Percentiles rank a stretch among this genome's conserved stretches.
Evolutionary conservation across 2,888 invertebrate species (phyloP).

Genomic region (Hypomecis atomaria): DNA sequence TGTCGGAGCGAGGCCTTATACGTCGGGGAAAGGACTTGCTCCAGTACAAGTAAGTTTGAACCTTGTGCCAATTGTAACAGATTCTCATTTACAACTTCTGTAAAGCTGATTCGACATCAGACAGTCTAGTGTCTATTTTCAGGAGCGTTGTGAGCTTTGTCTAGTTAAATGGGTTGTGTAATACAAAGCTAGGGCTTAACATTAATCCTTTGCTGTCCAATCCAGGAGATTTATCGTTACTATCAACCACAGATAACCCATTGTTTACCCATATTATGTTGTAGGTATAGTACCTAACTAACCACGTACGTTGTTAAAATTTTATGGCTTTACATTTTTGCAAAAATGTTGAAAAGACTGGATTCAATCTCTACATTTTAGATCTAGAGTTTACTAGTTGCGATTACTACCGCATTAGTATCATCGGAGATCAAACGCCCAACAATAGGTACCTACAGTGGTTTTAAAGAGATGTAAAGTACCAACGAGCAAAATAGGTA

Average conservation of each 20-base stretch:
- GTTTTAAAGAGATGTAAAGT: too few species aligned
- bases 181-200: not conserved
- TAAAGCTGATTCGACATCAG: slow-evolving; percentile 3
- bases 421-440: too few species aligned
- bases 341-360: too few species aligned
- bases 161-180: slow-evolving; percentile 11
- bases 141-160: not conserved
- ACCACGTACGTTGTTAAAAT: too few species aligned
- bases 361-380: too few species aligned
- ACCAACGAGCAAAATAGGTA: too few species aligned
- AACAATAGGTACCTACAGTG: too few species aligned
- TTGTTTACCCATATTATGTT: not conserved
- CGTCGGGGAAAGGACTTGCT: slow-evolving; percentile 86
- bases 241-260: slow-evolving; percentile 1
- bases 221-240: slow-evolving; percentile 4
- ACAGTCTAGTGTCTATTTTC: too few species aligned
- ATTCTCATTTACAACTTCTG: slow-evolving; percentile 11
- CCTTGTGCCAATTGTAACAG: slow-evolving; percentile 5
- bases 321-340: too few species aligned
- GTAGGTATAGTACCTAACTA: too few species aligned
- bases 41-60: slow-evolving; percentile 88
- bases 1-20: slow-evolving; percentile 94
- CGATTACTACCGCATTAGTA: too few species aligned
- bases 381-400: too few species aligned
- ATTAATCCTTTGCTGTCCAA: not conserved